A percentile compares a stretch with the other conserved stretches of the same genome.
Conservation (phyloP, 1,140 invertebrate species). For the Solenopsis invicta region DNA sequence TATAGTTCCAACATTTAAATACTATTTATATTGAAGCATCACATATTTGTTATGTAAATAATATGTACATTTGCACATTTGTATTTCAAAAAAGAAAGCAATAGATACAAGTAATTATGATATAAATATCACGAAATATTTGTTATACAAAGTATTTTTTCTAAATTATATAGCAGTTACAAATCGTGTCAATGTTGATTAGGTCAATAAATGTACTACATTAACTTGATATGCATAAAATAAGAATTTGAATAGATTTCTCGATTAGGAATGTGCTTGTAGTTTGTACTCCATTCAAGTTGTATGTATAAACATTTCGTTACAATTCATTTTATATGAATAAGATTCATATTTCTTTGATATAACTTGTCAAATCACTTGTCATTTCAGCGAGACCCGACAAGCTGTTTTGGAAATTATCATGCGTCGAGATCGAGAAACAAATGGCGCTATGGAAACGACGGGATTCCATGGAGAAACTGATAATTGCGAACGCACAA, state of each 20-base stretch:
- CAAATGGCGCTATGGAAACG: slow-evolving; percentile 79
- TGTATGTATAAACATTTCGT: background rate
- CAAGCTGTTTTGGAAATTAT: slow-evolving; percentile 83
- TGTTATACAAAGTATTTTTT: too few species aligned
- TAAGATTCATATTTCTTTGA: background rate
- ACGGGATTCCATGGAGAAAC: slow-evolving; percentile 70
- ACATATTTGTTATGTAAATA: too few species aligned
- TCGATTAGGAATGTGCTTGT: background rate
- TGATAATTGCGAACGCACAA: slow-evolving; percentile 75
- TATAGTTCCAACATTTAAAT: too few species aligned
- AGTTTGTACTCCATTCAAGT: background rate
- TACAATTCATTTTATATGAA: background rate
- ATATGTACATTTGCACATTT: too few species aligned
- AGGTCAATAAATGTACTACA: background rate
- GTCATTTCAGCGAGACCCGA: slow-evolving; percentile 77
- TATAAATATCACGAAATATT: too few species aligned
- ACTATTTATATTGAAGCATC: too few species aligned
- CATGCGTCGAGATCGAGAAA: slow-evolving; percentile 81
- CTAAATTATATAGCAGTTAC: too few species aligned
- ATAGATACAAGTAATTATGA: too few species aligned
- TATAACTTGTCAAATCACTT: slow-evolving; percentile 13
- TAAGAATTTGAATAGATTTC: background rate
- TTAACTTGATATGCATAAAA: background rate
- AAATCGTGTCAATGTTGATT: too few species aligned
- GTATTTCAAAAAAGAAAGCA: too few species aligned